Base-by-base conservation (phyloP, 1,140 invertebrate genomes). In the Drosophila setifemur region DNA sequence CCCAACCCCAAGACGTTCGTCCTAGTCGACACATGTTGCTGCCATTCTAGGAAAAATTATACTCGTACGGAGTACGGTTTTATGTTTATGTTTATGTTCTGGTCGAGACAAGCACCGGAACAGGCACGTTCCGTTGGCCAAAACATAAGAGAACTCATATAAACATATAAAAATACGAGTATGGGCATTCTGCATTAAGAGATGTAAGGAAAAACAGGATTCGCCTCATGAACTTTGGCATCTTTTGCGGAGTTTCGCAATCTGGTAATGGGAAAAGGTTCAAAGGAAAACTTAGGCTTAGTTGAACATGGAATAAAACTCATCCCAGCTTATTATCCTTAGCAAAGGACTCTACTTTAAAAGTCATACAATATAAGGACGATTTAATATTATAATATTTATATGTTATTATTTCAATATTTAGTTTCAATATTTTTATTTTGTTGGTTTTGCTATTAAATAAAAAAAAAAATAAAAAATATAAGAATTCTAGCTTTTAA, bases 1-100 rank as follows among this genome's bases (percentile, higher is more conserved):
- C 16, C 60, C n/a, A n/a, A n/a, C n/a, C n/a, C n/a, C n/a, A n/a
- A n/a, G n/a, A n/a, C n/a, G n/a, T 70, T 53, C 19, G 31, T 7
- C 31, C 2, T 18, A 23, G 50, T n/a, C 40, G 31, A 82, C 77
- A 77, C 73, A 83, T 82, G 77, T 82, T 81, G 39, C 43, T 44
- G 61, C 44, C 75, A 60, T 70, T 70, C 58, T 35, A 57, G 61
- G 61, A 42, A 70, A 58, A 77, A 83, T 82, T 53, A 60, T 52
- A 60, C 66, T 45, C 55, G 47, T 19, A 52, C 42, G 14, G n/a
- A 39, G 33, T 52, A 29, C 16, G 18, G 35, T 61, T 60, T 55
- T 67, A 72, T 72, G 73, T 69, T 72, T 73, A 77, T 77, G 68
- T 71, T 70, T 53, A 37, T 44, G 42, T 47, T 71, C 48, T 35